Base-by-base conservation (phyloP, 1,140 invertebrate genomes). In the Drosophila gunungcola region DNA sequence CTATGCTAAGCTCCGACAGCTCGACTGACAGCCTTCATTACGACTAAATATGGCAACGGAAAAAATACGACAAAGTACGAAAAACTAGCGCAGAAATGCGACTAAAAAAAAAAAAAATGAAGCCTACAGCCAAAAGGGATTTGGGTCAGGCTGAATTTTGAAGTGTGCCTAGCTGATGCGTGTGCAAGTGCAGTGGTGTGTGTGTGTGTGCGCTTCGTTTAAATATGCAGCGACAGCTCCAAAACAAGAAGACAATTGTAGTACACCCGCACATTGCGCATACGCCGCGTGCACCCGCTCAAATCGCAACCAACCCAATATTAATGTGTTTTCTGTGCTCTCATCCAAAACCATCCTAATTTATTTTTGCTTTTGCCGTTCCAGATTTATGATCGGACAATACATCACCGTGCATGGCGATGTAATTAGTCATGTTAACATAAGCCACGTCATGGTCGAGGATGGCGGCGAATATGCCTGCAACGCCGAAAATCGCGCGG, bases 391-490 rank as follows among this genome's bases (percentile, higher is more conserved):
- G 86, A 96, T 97, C 81, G 96, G 96, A 29, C 96, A 97, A 89
- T 97, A 96, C 92, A 95, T 96, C 49, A 97, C 96, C 7, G 94
- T 95, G 7, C 95, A 96, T 82, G 96, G 96, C 43, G 96, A 97
- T 92, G 96, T 97, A 65, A 96, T 97, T 90, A 97, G 96, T 91
- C 96, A 97, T 93, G 95, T 97, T 65, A 98, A 98, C 93, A 97
- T 98, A 77, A 96, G 95, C 69, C 95, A 95, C 74, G 96, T 97
- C 43, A 94, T 95, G 92, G 95, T 97, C 4, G 95, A 97, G 90
- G 97, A 97, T 90, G 97, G 97, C n/a, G 97, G 97, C 3, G 95
- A 97, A 90, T 98, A 97, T 93, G 95, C 95, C 43, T 98, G 97
- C 91, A 95, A 94, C 2, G 96, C 96, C 1, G 95, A 95, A 83